Percentiles rank a stretch among this genome's conserved stretches.
These are phyloP conservation scores for Monoplex corrugatus DNA, from an alignment of 2,888 invertebrate species.

Conservation along the genomic window DNA sequence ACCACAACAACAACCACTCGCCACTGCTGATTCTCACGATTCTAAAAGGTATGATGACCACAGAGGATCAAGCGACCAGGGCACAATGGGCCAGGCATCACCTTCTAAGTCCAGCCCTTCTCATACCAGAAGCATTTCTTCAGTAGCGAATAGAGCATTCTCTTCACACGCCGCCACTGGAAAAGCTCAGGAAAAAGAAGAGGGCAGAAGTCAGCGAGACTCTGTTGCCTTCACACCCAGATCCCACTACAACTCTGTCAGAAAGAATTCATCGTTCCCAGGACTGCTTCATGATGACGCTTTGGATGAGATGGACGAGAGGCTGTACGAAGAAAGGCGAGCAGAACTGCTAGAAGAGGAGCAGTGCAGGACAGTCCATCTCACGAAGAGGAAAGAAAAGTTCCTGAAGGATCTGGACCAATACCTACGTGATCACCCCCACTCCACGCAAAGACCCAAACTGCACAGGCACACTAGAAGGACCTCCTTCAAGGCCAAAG, in stretches of 20 bases:
- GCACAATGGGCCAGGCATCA: background rate
- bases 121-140: background rate
- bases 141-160: background rate
- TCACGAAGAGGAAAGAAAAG: conserved; percentile 67
- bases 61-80: background rate
- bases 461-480: background rate
- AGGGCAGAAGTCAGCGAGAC: background rate
- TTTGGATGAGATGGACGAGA: conserved; percentile 68
- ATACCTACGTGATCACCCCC: conserved; percentile 59
- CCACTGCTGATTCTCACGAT: background rate
- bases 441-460: background rate
- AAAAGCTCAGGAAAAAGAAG: background rate
- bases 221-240: background rate
- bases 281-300: conserved; percentile 59
- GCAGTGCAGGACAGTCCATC: conserved; percentile 59
- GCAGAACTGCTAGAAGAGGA: conserved; percentile 72
- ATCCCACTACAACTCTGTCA: background rate
- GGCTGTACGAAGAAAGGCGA: conserved; percentile 71
- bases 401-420: conserved; percentile 68
- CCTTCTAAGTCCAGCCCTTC: too few relatives aligned
- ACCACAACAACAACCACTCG: too few relatives aligned
- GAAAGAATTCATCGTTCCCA: conserved; percentile 18
- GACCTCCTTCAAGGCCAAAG: background rate
- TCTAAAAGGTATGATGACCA: background rate
- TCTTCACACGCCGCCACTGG: background rate